phyloP scores from a whole-genome alignment of 2,113 vertebrate genomes.

The Hyla sarda region DNA sequence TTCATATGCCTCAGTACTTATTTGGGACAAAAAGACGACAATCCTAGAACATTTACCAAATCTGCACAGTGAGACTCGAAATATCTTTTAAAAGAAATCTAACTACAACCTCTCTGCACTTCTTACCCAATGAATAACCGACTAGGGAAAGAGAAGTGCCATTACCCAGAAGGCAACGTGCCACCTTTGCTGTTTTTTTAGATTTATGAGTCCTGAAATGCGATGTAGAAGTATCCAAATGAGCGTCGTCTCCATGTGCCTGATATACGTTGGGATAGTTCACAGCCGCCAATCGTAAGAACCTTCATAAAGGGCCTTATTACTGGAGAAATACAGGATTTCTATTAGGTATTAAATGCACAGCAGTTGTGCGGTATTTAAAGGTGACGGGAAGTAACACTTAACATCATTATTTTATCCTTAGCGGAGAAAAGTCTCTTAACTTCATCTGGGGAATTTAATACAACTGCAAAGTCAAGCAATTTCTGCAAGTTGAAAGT shows the following conservation, averaged over 20 bases:
- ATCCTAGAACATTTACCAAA: constrained; percentile 15
- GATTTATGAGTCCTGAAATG: constrained; percentile 27
- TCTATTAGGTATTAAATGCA: constrained; percentile 50
- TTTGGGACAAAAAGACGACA: constrained; percentile 25
- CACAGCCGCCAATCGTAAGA: constrained; percentile 29
- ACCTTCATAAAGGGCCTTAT: constrained; percentile 46
- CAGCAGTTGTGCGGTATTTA: constrained; percentile 54
- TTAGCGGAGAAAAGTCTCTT: constrained; percentile 48
- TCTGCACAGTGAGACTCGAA: not conserved
- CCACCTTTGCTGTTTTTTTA: not conserved
- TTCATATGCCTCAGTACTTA: not conserved
- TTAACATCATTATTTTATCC: constrained; percentile 62
- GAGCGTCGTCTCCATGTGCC: not conserved
- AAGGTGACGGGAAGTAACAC: constrained; percentile 44
- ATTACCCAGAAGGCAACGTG: constrained; percentile 11
- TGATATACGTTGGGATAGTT: constrained; percentile 26
- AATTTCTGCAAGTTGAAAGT: constrained; percentile 61
- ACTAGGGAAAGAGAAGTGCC: constrained; percentile 20
- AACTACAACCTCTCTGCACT: constrained; percentile 13
- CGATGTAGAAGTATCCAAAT: not conserved
- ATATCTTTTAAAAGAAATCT: too few relatives aligned
- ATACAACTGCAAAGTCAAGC: constrained; percentile 63
- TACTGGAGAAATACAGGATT: constrained; percentile 56
- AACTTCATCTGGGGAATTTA: constrained; percentile 61
- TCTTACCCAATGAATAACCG: constrained; percentile 42